phyloP scores from a whole-genome alignment of 2,888 invertebrate genomes.

The Psylliodes chrysocephalus region DNA sequence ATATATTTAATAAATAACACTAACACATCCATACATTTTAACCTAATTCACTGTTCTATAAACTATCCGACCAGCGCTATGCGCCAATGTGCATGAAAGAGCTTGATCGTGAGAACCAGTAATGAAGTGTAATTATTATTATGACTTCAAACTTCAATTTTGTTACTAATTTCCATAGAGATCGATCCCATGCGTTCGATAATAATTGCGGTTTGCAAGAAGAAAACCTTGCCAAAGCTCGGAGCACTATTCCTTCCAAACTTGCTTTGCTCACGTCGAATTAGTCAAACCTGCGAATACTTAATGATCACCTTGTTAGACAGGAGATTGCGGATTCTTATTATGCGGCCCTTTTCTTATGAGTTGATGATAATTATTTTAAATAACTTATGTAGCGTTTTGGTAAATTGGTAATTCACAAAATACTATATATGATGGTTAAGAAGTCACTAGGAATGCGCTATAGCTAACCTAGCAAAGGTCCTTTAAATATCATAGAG shows the following conservation, averaged over 20 bases:
- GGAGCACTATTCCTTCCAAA: conserved; percentile 8
- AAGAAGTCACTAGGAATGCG: no score
- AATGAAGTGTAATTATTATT: conserved; percentile 54
- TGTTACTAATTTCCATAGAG: conserved; percentile 53
- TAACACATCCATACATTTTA: no score
- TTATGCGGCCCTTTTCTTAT: no score
- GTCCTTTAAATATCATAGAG: no score
- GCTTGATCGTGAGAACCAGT: conserved; percentile 54
- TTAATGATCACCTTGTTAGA: conserved; percentile 12
- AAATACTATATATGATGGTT: no score
- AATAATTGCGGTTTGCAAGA: conserved; percentile 34
- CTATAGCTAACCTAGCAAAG: no score
- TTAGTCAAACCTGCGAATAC: conserved; percentile 6
- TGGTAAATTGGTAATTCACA: no score
- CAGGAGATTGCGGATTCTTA: no score
- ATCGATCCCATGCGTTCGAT: conserved; percentile 53
- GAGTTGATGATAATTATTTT: no score
- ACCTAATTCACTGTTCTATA: conserved; percentile 11
- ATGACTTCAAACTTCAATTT: conserved; percentile 53
- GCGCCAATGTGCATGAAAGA: conserved; percentile 17
- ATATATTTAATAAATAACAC: no score
- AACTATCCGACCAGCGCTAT: conserved; percentile 21
- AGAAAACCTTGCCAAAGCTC: conserved; percentile 12
- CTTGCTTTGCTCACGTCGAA: not conserved
- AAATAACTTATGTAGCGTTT: no score